Evolutionary conservation across 2,113 vertebrate species (phyloP), one percentile per base, ranked within the genome.

Genomic region (Antidorcas marsupialis): DNA sequence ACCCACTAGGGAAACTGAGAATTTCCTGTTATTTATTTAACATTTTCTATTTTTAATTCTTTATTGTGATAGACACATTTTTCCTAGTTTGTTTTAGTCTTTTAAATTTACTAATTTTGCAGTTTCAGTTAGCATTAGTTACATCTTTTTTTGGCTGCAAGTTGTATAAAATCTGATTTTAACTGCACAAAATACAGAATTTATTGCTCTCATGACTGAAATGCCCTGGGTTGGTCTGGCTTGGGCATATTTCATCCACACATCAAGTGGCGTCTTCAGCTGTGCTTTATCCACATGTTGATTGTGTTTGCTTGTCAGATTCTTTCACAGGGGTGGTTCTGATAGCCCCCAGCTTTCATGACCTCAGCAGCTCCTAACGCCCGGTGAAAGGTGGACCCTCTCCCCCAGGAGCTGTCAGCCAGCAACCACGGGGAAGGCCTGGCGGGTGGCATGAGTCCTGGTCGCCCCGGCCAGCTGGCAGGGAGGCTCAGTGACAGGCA

Each of bases 51-150:
- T 95, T 25, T 43, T 76, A 43, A 81, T 87, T 33, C n/a, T 92
- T 86, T 23, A 13, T 71, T 89, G 13, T 92, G 55, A 43, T 89
- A 60, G 85, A 96, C 36, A 82, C 36, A 60, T 82, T 59, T 92
- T 76, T 76, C 45, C 47, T 62, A 25, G 3, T 55, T n/a, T 50
- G 57, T 64, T 89, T 83, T 84, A 16, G 47, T 59, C 21, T 94
- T 88, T 95, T 50, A 84, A 62, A 43, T 67, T 92, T 43, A 88
- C 19, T 45, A 13, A 55, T 82, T 47, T 47, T 30, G n/a, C 88
- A 76, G 2, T 90, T 74, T 89, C 45, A 89, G 5, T 71, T 86
- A 86, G 39, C 36, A 74, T 71, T 92, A 76, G 84, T 60, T 87
- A 64, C 1, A 23, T 83, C 19, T 60, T 25, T 96, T 96, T 21